phyloP scores from a whole-genome alignment of 2,113 vertebrate species.

The Pteronura brasiliensis region DNA sequence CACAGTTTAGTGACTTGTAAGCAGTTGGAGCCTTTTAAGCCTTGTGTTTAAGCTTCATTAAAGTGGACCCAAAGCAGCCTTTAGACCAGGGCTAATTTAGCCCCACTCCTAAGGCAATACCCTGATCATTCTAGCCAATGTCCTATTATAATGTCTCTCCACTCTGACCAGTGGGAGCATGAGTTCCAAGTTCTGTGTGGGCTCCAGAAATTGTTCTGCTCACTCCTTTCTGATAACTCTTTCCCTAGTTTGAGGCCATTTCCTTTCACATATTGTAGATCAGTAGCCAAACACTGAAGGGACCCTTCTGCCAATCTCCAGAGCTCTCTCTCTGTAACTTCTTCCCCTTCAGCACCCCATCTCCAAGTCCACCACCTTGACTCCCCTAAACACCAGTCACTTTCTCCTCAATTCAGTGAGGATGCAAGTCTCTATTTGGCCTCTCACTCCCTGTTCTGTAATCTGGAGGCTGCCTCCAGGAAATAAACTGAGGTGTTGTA shows the following conservation, averaged over 20 bases:
- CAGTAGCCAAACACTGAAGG: not conserved
- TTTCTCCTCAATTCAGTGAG: not conserved
- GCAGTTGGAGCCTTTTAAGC: not conserved
- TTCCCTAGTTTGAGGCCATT: not conserved
- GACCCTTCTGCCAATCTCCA: not conserved
- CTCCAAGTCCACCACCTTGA: not conserved
- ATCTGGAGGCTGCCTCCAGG: not conserved
- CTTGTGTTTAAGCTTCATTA: not conserved
- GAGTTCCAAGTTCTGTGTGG: not conserved
- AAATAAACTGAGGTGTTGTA: not conserved
- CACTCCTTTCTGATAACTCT: not conserved
- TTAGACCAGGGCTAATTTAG: not conserved
- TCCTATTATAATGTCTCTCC: not conserved
- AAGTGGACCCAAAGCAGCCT: not conserved
- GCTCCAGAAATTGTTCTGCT: not conserved
- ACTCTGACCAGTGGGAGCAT: not conserved
- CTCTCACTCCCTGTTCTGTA: not conserved
- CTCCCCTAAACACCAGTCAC: not conserved
- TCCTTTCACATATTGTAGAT: not conserved
- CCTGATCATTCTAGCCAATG: not conserved
- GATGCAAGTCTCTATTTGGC: not conserved
- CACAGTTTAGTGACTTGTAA: not conserved
- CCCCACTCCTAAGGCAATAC: not conserved
- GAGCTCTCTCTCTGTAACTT: not conserved
- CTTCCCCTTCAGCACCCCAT: not conserved